Conservation (phyloP, 2,888 invertebrate genomes). For the Apamea epomidion region DNA sequence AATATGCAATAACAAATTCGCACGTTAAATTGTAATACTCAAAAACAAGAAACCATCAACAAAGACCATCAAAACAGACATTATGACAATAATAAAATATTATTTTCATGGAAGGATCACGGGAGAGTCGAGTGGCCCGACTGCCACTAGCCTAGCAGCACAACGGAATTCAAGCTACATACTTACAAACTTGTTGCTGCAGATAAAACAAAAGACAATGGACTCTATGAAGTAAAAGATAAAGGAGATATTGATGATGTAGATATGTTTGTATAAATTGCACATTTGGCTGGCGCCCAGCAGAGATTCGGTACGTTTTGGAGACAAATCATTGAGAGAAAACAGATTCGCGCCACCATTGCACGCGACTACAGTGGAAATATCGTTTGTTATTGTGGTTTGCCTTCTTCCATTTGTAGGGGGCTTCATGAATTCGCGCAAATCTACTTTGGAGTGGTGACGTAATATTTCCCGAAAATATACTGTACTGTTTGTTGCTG, state of each 20-base stretch:
- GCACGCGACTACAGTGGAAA: constrained; percentile 77
- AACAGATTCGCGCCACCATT: constrained; percentile 88
- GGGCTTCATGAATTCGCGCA: constrained; percentile 68
- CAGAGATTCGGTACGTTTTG: constrained; percentile 85
- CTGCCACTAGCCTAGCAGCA: constrained; percentile 78
- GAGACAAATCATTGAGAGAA: constrained; percentile 89
- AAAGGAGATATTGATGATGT: constrained; percentile 56
- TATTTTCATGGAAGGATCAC: constrained; percentile 86
- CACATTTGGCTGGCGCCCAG: constrained; percentile 88
- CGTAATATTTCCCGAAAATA: constrained; percentile 53
- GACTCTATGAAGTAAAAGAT: constrained; percentile 61
- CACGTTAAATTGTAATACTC: constrained; percentile 56
- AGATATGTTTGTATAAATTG: constrained; percentile 74
- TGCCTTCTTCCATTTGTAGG: constrained; percentile 71
- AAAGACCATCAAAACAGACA: constrained; percentile 73
- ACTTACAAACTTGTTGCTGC: constrained; percentile 72
- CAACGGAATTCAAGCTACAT: constrained; percentile 83
- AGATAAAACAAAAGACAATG: constrained; percentile 49
- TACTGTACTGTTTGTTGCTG: constrained; percentile 19
- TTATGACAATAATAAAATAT: constrained; percentile 85
- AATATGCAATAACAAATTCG: not conserved
- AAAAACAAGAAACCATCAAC: constrained; percentile 73
- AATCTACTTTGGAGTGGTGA: constrained; percentile 68
- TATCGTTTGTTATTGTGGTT: constrained; percentile 83
- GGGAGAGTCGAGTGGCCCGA: constrained; percentile 78